These are phyloP conservation scores for Tipula confusa DNA, from an alignment of 2,888 invertebrate genomes.

Conservation along the genomic window DNA sequence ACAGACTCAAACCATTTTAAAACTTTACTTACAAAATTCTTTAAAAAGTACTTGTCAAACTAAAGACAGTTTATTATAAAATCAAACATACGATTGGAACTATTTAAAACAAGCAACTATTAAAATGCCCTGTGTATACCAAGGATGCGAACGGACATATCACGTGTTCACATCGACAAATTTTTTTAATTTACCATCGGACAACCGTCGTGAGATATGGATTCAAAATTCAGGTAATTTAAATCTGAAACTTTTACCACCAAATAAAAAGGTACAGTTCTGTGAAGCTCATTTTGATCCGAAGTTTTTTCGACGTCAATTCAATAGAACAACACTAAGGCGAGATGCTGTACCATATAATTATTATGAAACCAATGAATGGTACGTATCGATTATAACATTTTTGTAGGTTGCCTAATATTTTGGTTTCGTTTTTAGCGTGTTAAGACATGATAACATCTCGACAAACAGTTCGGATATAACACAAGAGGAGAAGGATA, in stretches of 20 bases:
- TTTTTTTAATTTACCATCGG: constrained; percentile 39
- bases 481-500: neutral
- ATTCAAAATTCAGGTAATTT: constrained; percentile 41
- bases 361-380: constrained; percentile 26
- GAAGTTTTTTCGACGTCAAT: constrained; percentile 37
- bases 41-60: neutral
- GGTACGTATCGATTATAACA: neutral
- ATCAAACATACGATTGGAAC: no score
- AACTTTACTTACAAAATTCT: neutral
- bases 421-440: neutral
- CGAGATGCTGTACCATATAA: constrained; percentile 38
- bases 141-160: constrained; percentile 35
- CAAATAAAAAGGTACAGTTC: constrained; percentile 36
- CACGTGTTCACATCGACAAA: constrained; percentile 36
- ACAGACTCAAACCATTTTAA: neutral
- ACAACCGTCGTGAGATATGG: constrained; percentile 39
- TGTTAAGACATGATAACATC: neutral
- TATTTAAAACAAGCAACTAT: neutral
- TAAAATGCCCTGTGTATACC: constrained; percentile 36
- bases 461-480: neutral
- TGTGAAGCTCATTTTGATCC: constrained; percentile 40
- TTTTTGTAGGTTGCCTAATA: neutral
- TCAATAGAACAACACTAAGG: constrained; percentile 38
- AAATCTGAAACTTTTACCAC: constrained; percentile 34
- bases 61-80: neutral